Percentiles rank a stretch among this genome's conserved stretches.
Conservation (phyloP, 1,140 invertebrate species). For the Drosophila biarmipes region DNA sequence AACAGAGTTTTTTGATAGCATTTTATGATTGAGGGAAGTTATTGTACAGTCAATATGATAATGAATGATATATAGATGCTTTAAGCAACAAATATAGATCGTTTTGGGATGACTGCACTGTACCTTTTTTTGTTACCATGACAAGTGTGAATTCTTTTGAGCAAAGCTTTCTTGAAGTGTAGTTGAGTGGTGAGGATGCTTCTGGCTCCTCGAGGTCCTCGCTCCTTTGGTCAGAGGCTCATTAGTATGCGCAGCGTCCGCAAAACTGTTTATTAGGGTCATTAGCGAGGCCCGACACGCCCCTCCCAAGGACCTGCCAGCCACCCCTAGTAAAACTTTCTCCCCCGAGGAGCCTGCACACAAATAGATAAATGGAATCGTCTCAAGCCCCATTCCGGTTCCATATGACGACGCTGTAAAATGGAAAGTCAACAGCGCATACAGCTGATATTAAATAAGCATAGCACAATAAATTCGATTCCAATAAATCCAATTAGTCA, state of each 20-base stretch:
- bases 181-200: neutral
- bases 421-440: conserved; percentile 76
- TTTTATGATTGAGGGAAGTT: no score
- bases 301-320: conserved; percentile 1
- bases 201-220: conserved; percentile 27
- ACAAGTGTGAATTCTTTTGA: neutral
- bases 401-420: conserved; percentile 12
- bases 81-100: no score
- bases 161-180: neutral
- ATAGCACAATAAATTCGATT: conserved; percentile 81
- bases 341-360: neutral
- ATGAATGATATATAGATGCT: neutral
- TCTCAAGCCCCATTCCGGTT: conserved; percentile 2
- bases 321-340: conserved; percentile 9
- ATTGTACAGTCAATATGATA: no score
- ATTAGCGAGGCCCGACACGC: conserved; percentile 71
- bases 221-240: conserved; percentile 41
- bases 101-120: no score
- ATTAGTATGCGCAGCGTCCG: conserved; percentile 76
- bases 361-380: neutral
- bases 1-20: no score
- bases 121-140: no score
- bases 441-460: conserved; percentile 80
- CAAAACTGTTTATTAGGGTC: conserved; percentile 81
- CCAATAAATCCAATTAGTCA: conserved; percentile 83